Percentiles rank a stretch among this genome's conserved stretches.
These are phyloP conservation scores for Empidonax alnorum DNA, from an alignment of 2,113 vertebrate species.

Conservation along the genomic window DNA sequence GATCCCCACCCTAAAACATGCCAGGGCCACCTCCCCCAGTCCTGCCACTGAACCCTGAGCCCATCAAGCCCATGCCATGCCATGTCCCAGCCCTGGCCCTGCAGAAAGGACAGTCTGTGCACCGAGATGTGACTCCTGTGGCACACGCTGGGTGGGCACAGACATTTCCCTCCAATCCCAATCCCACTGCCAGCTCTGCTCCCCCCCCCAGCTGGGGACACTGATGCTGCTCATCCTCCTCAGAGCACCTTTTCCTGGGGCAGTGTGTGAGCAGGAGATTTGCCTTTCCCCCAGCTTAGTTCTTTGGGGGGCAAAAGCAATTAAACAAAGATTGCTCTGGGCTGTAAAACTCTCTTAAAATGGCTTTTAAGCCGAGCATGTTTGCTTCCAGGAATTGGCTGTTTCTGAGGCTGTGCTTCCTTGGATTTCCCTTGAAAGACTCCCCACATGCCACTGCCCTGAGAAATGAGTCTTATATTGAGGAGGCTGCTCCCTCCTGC, in stretches of 20 bases:
- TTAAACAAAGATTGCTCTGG: not conserved
- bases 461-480: not conserved
- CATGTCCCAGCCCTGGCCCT: accelerated
- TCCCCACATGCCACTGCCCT: not conserved
- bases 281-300: not conserved
- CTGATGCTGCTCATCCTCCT: not conserved
- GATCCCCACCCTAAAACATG: not conserved
- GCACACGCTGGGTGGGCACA: accelerated
- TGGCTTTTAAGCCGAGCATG: not conserved
- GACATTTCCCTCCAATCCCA: not conserved
- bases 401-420: not conserved
- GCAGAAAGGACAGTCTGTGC: not conserved
- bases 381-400: not conserved
- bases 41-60: not conserved
- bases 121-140: not conserved
- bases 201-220: not conserved
- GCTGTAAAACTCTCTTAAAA: not conserved
- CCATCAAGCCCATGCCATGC: not conserved
- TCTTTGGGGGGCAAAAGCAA: not conserved
- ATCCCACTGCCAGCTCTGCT: not conserved
- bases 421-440: not conserved
- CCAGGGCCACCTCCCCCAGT: not conserved
- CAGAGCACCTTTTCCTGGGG: not conserved
- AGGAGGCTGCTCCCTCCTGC: not conserved
- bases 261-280: not conserved